Conservation (phyloP, 2,888 invertebrate genomes). For the Lissocephala sabroskyi region DNA sequence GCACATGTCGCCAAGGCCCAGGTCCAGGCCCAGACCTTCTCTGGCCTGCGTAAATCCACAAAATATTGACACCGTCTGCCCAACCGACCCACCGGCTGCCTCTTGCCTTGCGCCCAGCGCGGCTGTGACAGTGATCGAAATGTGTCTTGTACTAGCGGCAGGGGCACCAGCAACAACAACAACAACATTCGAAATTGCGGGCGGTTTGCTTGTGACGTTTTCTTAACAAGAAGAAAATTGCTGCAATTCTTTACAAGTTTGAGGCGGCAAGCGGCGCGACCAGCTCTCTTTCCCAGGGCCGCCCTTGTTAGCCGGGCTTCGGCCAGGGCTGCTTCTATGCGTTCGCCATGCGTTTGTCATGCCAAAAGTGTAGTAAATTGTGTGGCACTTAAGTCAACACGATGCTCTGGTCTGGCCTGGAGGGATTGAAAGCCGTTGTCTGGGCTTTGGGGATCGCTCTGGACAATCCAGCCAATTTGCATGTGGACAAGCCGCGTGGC, state of each 20-base stretch:
- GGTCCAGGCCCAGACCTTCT: neutral
- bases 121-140: constrained; percentile 70
- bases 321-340: constrained; percentile 40
- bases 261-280: constrained; percentile 22
- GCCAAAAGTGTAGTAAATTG: constrained; percentile 70
- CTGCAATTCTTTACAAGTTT: constrained; percentile 65
- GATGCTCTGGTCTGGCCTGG: constrained; percentile 30
- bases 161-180: constrained; percentile 21
- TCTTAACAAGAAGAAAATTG: constrained; percentile 70
- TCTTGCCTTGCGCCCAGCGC: constrained; percentile 26
- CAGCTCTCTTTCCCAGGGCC: constrained; percentile 14
- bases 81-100: neutral
- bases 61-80: constrained; percentile 67
- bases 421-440: neutral
- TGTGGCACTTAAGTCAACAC: constrained; percentile 64
- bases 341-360: constrained; percentile 66
- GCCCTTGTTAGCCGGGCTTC: constrained; percentile 4
- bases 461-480: constrained; percentile 50
- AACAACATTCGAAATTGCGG: constrained; percentile 56
- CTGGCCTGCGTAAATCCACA: constrained; percentile 68
- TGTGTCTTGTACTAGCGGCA: constrained; percentile 56
- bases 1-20: too few species aligned
- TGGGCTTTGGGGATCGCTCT: constrained; percentile 17
- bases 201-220: constrained; percentile 65
- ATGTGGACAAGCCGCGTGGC: constrained; percentile 30